A percentile compares a stretch with the other conserved stretches of the same genome.
phyloP scores from a whole-genome alignment of 2,888 invertebrate species.

The Scrobipalpa atriplicella region DNA sequence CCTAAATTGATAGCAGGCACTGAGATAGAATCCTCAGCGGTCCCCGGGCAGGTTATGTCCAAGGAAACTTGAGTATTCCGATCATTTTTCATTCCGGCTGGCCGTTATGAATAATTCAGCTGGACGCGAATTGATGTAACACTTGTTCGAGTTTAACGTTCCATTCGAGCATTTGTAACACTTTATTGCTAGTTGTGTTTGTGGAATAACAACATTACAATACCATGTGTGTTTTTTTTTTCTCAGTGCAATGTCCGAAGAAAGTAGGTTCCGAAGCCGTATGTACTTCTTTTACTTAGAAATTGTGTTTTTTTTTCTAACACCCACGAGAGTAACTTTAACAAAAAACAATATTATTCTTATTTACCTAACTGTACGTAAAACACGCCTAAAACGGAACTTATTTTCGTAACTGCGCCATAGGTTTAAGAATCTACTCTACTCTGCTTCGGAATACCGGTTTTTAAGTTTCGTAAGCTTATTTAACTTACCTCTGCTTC shows the following conservation, averaged over 20 bases:
- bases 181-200: conserved; percentile 4
- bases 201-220: not conserved
- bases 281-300: too few species aligned
- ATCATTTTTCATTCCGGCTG: conserved; percentile 53
- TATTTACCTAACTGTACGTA: not conserved
- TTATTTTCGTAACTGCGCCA: conserved; percentile 7
- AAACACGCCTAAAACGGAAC: conserved; percentile 4
- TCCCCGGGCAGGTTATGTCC: conserved; percentile 35
- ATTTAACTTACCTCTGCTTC: not conserved
- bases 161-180: conserved; percentile 9
- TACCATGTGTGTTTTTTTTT: not conserved
- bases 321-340: not conserved
- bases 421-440: conserved; percentile 17
- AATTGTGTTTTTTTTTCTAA: too few species aligned
- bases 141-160: conserved; percentile 40
- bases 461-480: conserved; percentile 12
- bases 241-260: not conserved
- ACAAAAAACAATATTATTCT: not conserved
- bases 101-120: conserved; percentile 59
- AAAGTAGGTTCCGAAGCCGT: not conserved
- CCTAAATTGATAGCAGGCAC: conserved; percentile 18
- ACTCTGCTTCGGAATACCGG: not conserved
- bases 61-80: conserved; percentile 52
- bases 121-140: conserved; percentile 48
- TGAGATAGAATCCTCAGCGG: not conserved